These are phyloP conservation scores for Lordiphosa fenestrarum DNA, from an alignment of 2,888 invertebrate genomes.

Conservation along the genomic window DNA sequence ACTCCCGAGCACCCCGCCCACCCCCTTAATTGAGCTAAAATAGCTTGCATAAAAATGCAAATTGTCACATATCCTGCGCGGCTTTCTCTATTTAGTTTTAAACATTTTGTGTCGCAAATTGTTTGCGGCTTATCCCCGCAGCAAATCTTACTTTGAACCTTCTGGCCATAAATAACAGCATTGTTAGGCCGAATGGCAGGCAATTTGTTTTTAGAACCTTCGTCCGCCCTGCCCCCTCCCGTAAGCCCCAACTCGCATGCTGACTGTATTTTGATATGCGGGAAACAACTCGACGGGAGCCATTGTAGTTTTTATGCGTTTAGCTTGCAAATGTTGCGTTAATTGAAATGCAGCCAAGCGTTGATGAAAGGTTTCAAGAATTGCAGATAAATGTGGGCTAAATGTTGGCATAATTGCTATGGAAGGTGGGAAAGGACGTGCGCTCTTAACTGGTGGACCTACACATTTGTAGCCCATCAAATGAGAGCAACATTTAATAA, in stretches of 20 bases:
- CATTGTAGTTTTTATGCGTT: constrained; percentile 46
- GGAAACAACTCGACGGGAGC: constrained; percentile 27
- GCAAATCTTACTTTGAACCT: constrained; percentile 20
- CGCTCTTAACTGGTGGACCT: no score
- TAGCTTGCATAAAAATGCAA: constrained; percentile 74
- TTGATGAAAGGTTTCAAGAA: constrained; percentile 17
- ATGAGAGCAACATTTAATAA: no score
- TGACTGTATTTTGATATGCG: constrained; percentile 37
- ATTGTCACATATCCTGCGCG: constrained; percentile 72
- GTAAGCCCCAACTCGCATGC: no score
- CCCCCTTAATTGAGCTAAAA: constrained; percentile 63
- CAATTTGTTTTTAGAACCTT: constrained; percentile 48
- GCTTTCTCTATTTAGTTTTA: constrained; percentile 61
- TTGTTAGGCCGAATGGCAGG: constrained; percentile 44
- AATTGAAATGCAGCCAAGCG: constrained; percentile 65
- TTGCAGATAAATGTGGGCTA: constrained; percentile 1
- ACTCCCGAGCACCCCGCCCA: no score
- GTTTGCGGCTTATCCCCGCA: constrained; percentile 57
- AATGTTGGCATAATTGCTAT: no score
- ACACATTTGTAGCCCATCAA: no score
- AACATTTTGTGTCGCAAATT: constrained; percentile 54
- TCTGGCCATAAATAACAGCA: constrained; percentile 33
- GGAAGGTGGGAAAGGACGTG: no score
- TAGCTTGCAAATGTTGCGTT: constrained; percentile 46
- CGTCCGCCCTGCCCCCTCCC: no score